Evolutionary conservation across 2,113 vertebrate genomes (phyloP).

Genomic region (Oncorhynchus mykiss): DNA sequence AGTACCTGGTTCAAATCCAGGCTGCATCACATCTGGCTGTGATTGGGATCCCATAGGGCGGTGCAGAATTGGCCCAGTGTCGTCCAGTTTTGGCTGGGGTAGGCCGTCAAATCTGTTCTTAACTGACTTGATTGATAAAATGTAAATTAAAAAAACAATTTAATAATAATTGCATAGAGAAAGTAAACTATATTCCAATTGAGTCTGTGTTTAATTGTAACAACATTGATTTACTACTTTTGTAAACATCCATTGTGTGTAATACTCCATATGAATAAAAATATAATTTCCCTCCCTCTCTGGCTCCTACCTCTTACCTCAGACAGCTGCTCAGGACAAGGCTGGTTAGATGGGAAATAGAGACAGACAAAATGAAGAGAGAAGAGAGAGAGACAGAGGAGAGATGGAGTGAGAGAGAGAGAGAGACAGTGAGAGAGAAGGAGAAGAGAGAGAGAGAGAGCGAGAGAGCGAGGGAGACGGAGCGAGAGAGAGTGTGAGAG

Average conservation of each 20-base stretch:
- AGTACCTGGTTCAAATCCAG: too few relatives aligned
- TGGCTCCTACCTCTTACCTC: slow-evolving; percentile 12
- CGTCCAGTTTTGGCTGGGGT: too few relatives aligned
- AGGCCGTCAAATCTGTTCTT: background rate
- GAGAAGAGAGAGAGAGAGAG: too few relatives aligned
- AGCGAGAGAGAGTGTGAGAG: background rate
- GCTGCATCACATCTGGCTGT: too few relatives aligned
- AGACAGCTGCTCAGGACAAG: slow-evolving; percentile 21
- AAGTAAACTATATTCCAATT: background rate
- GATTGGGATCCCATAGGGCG: too few relatives aligned
- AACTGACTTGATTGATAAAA: background rate
- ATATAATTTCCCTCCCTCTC: background rate
- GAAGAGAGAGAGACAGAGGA: too few relatives aligned
- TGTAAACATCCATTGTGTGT: background rate
- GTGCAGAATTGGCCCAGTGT: too few relatives aligned
- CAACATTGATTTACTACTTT: background rate
- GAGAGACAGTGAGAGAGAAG: too few relatives aligned
- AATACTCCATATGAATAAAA: background rate
- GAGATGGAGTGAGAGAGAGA: too few relatives aligned
- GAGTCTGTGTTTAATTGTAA: background rate
- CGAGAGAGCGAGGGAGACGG: too few relatives aligned
- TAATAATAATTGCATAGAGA: background rate
- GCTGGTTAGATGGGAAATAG: slow-evolving; percentile 25
- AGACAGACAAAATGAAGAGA: background rate
- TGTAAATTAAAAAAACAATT: too few relatives aligned